Percentiles rank a stretch among this genome's conserved stretches.
phyloP scores from a whole-genome alignment of 2,113 vertebrate species.

The Centropus unirufus region DNA sequence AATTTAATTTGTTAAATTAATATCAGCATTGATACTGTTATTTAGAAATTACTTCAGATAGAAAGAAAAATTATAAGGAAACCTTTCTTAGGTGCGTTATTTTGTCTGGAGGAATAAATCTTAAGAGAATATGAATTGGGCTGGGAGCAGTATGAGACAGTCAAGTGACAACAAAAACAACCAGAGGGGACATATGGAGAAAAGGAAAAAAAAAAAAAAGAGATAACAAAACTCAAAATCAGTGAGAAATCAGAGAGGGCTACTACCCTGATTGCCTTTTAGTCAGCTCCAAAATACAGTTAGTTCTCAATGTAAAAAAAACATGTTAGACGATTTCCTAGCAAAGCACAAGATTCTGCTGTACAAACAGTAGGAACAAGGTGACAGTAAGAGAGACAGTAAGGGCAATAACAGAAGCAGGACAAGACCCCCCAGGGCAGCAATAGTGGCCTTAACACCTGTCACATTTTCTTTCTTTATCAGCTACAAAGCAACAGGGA shows the following conservation, averaged over 20 bases:
- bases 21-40: neutral
- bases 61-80: neutral
- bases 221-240: too few relatives aligned
- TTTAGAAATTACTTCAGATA: neutral
- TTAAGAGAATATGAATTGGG: neutral
- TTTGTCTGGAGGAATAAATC: neutral
- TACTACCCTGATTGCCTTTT: neutral
- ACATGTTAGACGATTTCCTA: neutral
- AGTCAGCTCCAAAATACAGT: slow-evolving; percentile 8
- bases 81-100: neutral
- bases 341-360: neutral
- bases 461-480: neutral
- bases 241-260: neutral
- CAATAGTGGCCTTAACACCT: neutral
- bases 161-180: neutral
- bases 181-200: neutral
- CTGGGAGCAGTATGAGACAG: neutral
- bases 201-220: neutral
- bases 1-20: neutral
- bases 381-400: neutral
- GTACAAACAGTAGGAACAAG: neutral
- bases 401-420: neutral
- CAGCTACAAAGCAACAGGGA: neutral
- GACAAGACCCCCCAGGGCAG: neutral
- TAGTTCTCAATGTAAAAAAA: neutral